Evolutionary conservation across 1,140 invertebrate genomes (phyloP), one percentile per base, ranked within the genome.

Genomic region (Geopemphigus sp.): DNA sequence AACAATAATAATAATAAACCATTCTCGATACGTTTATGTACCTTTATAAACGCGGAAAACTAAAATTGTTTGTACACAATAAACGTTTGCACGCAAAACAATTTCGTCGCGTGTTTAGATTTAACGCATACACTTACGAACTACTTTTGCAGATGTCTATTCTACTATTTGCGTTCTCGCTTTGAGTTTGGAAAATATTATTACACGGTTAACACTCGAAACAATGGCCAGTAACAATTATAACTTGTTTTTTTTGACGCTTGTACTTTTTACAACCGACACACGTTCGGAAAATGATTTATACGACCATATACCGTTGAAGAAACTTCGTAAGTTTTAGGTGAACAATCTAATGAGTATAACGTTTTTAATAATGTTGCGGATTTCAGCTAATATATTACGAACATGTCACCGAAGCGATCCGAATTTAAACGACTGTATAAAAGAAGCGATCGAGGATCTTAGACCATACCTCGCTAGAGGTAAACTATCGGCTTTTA

Each of bases 321-420:
- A 29, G 24, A 72, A 32, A 50, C 74, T 45, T 50, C 39, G 68
- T 78, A 78, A 78, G 39, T 50, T 1, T 26, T 47, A 63, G 6
- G 12, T 39, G 50, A 19, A 39, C 39, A 45, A 45, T 76, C 22
- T 29, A n/a, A 19, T 68, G 29, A 29, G 17, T 54, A 12, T 29
- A 72, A 26, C 26, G 26, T 54, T 15, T 22, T 78, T n/a, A 19
- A 47, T 24, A 12, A 26, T 17, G 5, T 47, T 56, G 22, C 61
- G 6, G 45, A 4, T 78, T 63, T 14, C 57, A 78, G 74, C 57
- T 78, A 56, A 76, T 39, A 63, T 78, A 15, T 47, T 78, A 57
- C 32, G 88, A 76, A 85, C 87, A 84, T 91, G 90, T 83, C 88
- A 87, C 66, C 86, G 86, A 53, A 88, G 83, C 22, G 89, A 91